Evolutionary conservation across 2,888 invertebrate species (phyloP).

Genomic region (Andrena trimmerana): DNA sequence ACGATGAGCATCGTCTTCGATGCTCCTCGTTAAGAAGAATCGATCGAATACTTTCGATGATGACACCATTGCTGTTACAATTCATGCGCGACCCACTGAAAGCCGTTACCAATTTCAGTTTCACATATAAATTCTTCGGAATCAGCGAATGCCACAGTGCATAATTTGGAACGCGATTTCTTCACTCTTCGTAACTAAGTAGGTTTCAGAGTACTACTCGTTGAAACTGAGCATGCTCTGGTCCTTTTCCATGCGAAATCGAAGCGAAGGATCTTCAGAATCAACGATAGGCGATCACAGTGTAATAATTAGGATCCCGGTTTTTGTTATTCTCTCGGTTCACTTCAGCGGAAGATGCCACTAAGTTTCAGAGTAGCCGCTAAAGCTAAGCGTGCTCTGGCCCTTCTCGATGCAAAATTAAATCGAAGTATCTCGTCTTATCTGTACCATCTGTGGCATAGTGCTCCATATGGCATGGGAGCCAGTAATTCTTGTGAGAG

Average conservation of each 20-base stretch:
- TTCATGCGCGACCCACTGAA: neutral
- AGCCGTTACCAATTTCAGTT: neutral
- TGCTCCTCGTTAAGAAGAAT: neutral
- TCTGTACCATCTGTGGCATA: too few relatives aligned
- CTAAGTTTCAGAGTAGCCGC: neutral
- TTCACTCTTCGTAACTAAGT: neutral
- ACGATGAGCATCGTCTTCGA: neutral
- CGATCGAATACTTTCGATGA: neutral
- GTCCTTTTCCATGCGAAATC: constrained; percentile 36
- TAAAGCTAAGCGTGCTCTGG: neutral
- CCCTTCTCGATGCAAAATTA: constrained; percentile 44
- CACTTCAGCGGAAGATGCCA: constrained; percentile 23
- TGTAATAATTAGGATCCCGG: too few relatives aligned
- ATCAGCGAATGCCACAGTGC: neutral
- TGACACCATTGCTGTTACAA: neutral
- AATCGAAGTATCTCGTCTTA: constrained; percentile 27
- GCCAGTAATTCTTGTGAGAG: constrained; percentile 14
- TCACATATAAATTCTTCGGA: constrained; percentile 11
- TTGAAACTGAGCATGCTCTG: neutral
- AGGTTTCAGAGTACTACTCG: neutral
- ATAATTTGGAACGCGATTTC: constrained; percentile 7
- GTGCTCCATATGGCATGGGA: too few relatives aligned
- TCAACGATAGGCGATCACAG: too few relatives aligned
- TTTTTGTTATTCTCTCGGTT: neutral
- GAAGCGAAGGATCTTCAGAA: constrained; percentile 30